Percentiles rank a stretch among this genome's conserved stretches.
phyloP scores from a whole-genome alignment of 2,888 invertebrate species.

The Orthonevra nobilis region DNA sequence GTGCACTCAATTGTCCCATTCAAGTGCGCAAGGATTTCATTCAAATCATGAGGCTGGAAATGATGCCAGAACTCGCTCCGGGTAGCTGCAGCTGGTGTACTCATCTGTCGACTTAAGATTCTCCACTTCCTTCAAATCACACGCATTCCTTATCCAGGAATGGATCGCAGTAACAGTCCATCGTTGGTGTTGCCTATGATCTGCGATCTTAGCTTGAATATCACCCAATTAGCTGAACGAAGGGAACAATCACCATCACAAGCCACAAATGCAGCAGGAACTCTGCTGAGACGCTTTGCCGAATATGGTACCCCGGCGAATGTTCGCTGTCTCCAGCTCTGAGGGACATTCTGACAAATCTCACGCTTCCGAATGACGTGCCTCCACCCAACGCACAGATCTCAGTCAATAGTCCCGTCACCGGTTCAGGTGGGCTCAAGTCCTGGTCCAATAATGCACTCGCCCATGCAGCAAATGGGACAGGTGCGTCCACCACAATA shows the following conservation, averaged over 20 bases:
- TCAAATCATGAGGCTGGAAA: slow-evolving; percentile 84
- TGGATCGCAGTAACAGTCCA: slow-evolving; percentile 86
- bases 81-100: slow-evolving; percentile 91
- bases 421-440: no score
- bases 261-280: slow-evolving; percentile 84
- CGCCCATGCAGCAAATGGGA: slow-evolving; percentile 81
- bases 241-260: slow-evolving; percentile 84
- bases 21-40: slow-evolving; percentile 95
- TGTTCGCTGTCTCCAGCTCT: slow-evolving; percentile 96
- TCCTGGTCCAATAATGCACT: slow-evolving; percentile 83
- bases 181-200: slow-evolving; percentile 92
- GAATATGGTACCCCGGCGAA: slow-evolving; percentile 90
- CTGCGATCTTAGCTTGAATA: slow-evolving; percentile 92
- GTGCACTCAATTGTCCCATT: slow-evolving; percentile 90
- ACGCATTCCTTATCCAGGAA: slow-evolving; percentile 83
- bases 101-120: slow-evolving; percentile 87
- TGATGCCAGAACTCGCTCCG: slow-evolving; percentile 83
- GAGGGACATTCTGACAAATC: slow-evolving; percentile 91
- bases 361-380: slow-evolving; percentile 90
- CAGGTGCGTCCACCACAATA: slow-evolving; percentile 77
- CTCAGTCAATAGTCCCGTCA: slow-evolving; percentile 81
- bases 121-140: slow-evolving; percentile 91
- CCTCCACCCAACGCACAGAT: slow-evolving; percentile 81
- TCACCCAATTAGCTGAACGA: slow-evolving; percentile 92
- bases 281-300: slow-evolving; percentile 86